Evolutionary conservation across 2,888 invertebrate genomes (phyloP), one percentile per base, ranked within the genome.

Genomic region (Anthrax anthrax): DNA sequence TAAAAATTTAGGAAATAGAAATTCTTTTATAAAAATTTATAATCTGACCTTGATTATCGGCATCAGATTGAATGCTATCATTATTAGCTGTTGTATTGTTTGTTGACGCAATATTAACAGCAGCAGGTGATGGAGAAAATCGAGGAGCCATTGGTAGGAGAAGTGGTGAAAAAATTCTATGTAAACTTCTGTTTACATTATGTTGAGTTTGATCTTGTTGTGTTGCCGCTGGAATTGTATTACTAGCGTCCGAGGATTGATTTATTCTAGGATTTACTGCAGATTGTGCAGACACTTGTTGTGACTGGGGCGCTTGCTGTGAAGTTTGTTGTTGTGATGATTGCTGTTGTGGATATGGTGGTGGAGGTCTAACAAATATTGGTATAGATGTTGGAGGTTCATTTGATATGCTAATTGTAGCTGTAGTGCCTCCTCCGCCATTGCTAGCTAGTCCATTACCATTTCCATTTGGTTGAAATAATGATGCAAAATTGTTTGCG

Each of bases 401-500:
- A 12, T 42, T 32, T 14, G 42, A n/a, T 16, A 9, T 1, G 13
- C 13, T 19, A 41, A 37, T 46, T 29, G 19, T 46, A 10, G 23
- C 18, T 14, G 29, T 3, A 3, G 8, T 12, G 9, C 3, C 2
- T 3, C 13, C 13, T 13, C 18, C 16, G 12, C 48, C 50, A 50
- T 40, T 49, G 14, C 41, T 43, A 44, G 43, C 44, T 10, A 46
- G 39, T 40, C 49, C 50, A 39, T 53, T 54, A 44, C 51, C 52
- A 42, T 52, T 53, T n/a, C 50, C 50, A 39, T 47, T 47, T 27
- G 51, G 48, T 44, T 47, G 51, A 41, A 37, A 47, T 14, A 46
- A 47, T 44, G 39, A 39, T 27, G 54, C 51, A 8, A 57, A 53
- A 44, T 65, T 66, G 47, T 65, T 66, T 1, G 69, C 67, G 46